Evolutionary conservation across 1,140 invertebrate species (phyloP), one percentile per base, ranked within the genome.

Genomic region (Chironomus striatipennis): DNA sequence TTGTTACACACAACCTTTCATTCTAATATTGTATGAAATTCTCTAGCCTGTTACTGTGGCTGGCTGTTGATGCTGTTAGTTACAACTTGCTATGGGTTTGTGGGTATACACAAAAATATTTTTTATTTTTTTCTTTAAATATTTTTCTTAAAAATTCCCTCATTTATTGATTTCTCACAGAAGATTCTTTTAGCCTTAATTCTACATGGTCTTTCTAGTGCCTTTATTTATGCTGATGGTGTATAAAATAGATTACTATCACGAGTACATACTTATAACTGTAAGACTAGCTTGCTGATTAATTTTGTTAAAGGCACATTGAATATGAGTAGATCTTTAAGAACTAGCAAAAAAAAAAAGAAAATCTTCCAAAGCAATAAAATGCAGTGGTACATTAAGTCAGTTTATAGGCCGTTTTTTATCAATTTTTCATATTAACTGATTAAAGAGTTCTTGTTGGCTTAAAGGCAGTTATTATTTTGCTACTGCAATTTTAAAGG

Each of bases 21-120:
- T 57, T 57, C 47, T 57, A 57, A 57, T 57, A 57, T 57, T 57
- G 47, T 57, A n/a, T 57, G n/a, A 57, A 57, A 57, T 57, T 57
- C 47, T 57, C n/a, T 5, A 57, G n/a, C 43, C 15, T 47, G 43
- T 15, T 47, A 15, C 43, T 47, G 43, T 34, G 24, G 24, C 24
- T 34, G 24, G 5, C 24, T 34, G 5, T 34, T 34, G 24, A 34
- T 34, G 24, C 24, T 34, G 24, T 5, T n/a, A n/a, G n/a, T 34
- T 34, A 34, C 24, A 34, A 34, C 24, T 34, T 57, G 47, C n/a
- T 15, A 57, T 57, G 47, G 47, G 47, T 57, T 57, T 57, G 8
- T 57, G 12, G 12, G 47, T n/a, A 15, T 34, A 57, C 47, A 15
- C 8, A 15, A 43, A 43, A 43, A 43, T 43, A 43, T 43, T 43